Evolutionary conservation across 2,797 vertebrate genomes (phyloP), one percentile per base, ranked within the genome.

Genomic region (Lateolabrax maculatus): DNA sequence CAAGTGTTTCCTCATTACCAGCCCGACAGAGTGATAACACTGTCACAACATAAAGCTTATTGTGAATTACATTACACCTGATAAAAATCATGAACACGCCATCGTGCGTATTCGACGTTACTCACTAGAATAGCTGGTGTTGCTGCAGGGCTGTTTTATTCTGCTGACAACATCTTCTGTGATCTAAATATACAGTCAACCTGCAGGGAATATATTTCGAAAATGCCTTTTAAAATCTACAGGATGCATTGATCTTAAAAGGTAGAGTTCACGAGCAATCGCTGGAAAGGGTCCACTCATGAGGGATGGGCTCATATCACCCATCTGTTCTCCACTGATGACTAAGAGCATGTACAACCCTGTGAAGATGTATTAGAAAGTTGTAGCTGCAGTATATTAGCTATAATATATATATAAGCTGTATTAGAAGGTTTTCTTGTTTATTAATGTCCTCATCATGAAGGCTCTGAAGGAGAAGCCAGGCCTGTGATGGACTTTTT

Each of bases 311-410:
- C 64, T 84, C 39, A 39, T 52, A 62, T 36, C 44, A 31, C 39
- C 78, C 77, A 79, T 81, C 72, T 84, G 72, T 83, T 83, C 44
- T 65, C 48, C 7, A 11, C 67, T 65, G 48, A 68, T 63, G 57
- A 46, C 36, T 37, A 25, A 60, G 25, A 31, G 51, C 57, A 21
- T 37, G 21, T 75, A n/a, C 18, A 53, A 66, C 15, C 64, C 19
- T 37, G 7, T 65, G 63, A 58, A 49, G 67, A 73, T 46, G 21
- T 34, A 72, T 75, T 48, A 76, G 10, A 66, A 53, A 25, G 29
- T 43, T 52, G 58, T 27, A 31, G 29, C n/a, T 48, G 51, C 37
- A 64, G 41, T 39, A 39, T 64, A 51, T 52, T 44, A 31, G 13
- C 58, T 58, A 18, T 23, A n/a, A 48, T 51, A 49, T n/a, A 1